Evolutionary conservation across 2,113 vertebrate genomes (phyloP).

Genomic region (Rhizomys pruinosus): DNA sequence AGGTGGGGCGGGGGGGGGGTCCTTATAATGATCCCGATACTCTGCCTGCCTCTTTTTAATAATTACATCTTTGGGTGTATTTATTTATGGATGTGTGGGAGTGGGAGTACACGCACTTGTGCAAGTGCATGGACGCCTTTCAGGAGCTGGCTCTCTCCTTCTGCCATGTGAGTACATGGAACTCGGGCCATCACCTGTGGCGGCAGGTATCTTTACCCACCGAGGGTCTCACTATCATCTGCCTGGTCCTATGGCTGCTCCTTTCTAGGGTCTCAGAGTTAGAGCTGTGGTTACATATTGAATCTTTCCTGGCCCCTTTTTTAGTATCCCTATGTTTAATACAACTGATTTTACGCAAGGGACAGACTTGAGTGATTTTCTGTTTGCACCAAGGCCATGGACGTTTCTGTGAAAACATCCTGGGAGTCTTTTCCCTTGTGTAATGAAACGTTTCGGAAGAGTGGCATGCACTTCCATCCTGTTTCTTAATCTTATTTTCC

Average conservation of each 20-base stretch:
- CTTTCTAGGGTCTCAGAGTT: no score
- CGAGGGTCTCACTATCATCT: neutral
- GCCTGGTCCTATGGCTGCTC: neutral
- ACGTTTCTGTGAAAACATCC: neutral
- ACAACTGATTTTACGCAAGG: neutral
- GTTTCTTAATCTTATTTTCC: neutral
- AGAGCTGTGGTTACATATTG: neutral
- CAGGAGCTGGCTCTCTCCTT: neutral
- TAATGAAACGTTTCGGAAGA: neutral
- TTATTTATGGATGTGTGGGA: neutral
- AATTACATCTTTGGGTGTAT: neutral
- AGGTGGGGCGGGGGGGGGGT: no score
- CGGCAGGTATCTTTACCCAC: neutral
- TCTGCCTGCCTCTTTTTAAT: no score
- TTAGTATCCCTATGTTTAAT: neutral
- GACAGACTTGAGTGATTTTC: no score
- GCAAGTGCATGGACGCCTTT: neutral
- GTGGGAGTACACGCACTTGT: neutral
- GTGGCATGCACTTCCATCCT: neutral
- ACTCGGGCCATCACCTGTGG: no score
- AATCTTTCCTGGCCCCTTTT: neutral
- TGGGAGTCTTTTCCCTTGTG: neutral
- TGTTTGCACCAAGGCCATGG: no score
- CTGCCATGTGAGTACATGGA: neutral
- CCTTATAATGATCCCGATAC: neutral